A percentile compares a stretch with the other conserved stretches of the same genome.
phyloP scores from a whole-genome alignment of 2,113 vertebrate genomes.

The Apistogramma diplotaenia region DNA sequence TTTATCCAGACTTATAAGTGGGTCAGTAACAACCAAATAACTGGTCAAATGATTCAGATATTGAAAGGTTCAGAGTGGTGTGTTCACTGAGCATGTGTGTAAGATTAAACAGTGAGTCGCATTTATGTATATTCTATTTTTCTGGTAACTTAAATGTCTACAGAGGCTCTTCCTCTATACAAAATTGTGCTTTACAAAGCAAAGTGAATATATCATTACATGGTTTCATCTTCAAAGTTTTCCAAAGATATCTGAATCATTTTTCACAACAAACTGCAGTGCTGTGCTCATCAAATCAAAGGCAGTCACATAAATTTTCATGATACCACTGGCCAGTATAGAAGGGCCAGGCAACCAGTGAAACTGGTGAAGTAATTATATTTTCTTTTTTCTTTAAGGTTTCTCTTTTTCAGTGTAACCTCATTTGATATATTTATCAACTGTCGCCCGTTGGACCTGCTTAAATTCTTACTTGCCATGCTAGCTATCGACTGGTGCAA shows the following conservation, averaged over 20 bases:
- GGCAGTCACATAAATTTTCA: constrained; percentile 35
- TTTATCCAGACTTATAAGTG: neutral
- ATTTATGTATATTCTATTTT: neutral
- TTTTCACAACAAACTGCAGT: constrained; percentile 2
- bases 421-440: constrained; percentile 78
- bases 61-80: neutral
- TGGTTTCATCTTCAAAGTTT: constrained; percentile 2
- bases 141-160: neutral
- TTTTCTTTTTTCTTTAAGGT: constrained; percentile 62
- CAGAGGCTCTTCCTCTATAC: neutral
- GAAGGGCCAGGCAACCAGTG: constrained; percentile 36
- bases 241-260: neutral
- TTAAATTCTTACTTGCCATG: constrained; percentile 76
- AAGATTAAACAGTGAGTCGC: neutral
- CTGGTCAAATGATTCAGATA: too few species aligned
- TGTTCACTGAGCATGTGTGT: neutral
- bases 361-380: constrained; percentile 62
- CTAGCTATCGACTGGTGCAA: constrained; percentile 75
- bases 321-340: constrained; percentile 46
- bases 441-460: constrained; percentile 71
- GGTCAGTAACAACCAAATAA: neutral
- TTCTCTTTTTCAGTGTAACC: constrained; percentile 61
- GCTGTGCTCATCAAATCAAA: constrained; percentile 29
- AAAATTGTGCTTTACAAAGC: neutral
- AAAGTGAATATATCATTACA: neutral